Conservation (phyloP, 2,797 vertebrate species). For the Esox lucius region DNA sequence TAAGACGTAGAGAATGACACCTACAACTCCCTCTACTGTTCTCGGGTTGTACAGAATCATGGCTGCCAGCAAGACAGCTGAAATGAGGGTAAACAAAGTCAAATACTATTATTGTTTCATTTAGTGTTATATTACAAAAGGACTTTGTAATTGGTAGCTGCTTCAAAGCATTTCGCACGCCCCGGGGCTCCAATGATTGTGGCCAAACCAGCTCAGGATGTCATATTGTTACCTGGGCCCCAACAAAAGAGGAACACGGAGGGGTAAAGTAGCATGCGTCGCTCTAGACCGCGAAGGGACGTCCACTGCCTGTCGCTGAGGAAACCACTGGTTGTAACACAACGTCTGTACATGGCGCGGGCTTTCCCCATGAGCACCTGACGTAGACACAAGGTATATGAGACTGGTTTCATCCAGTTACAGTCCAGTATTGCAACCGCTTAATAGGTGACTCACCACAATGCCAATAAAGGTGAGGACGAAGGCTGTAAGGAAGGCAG, state of each 20-base stretch:
- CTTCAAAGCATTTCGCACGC: neutral
- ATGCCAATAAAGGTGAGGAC: slow-evolving; percentile 78
- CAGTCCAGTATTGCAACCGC: neutral
- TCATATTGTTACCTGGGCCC: slow-evolving; percentile 79
- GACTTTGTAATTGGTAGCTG: neutral
- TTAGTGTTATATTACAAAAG: neutral
- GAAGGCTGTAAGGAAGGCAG: slow-evolving; percentile 80
- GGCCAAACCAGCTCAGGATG: neutral
- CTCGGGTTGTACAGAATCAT: slow-evolving; percentile 60
- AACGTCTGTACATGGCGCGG: slow-evolving; percentile 76
- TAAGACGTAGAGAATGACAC: slow-evolving; percentile 70
- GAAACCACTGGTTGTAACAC: slow-evolving; percentile 79
- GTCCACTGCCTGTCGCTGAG: slow-evolving; percentile 83
- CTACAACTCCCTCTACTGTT: slow-evolving; percentile 51
- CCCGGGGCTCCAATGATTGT: neutral
- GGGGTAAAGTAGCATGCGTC: slow-evolving; percentile 82
- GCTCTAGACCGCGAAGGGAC: slow-evolving; percentile 75
- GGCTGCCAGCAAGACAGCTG: slow-evolving; percentile 78
- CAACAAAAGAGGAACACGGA: slow-evolving; percentile 83
- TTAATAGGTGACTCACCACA: slow-evolving; percentile 67
- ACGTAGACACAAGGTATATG: neutral
- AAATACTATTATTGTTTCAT: neutral
- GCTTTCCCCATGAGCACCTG: slow-evolving; percentile 80
- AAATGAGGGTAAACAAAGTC: slow-evolving; percentile 27
- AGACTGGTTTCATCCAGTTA: slow-evolving; percentile 2